Base-by-base conservation (phyloP, 2,797 vertebrate genomes). In the Sorex maritimensis region DNA sequence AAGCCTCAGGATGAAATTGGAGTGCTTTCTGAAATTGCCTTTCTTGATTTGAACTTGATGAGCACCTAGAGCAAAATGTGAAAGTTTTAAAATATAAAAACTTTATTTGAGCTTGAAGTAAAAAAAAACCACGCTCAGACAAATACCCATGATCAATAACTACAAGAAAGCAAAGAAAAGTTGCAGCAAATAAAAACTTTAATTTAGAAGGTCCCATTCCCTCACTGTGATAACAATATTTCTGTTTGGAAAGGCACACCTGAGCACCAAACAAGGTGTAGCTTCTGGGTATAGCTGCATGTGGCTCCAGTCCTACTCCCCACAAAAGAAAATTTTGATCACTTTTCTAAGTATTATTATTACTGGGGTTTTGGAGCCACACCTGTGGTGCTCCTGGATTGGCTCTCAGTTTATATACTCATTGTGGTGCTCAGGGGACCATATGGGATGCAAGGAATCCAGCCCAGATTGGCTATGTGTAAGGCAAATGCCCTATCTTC, bases 21-120 rank as follows among this genome's bases (percentile, higher is more conserved):
- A 67, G 21, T 55, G 41, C n/a, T 85, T 85, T 46, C 38, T 77
- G 21, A 88, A 81, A 79, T 71, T 89, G 30, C 67, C 44, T 74
- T 86, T 63, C 34, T 94, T 92, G 38, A 79, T 89, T 91, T 86
- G 65, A 73, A 86, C 28, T 68, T 80, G n/a, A 74, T 46, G 49
- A 61, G 30, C 68, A 9, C n/a, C 11, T 75, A 77, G 52, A 49
- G 71, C 17, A 72, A 90, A 86, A 65, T n/a, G 67, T 67, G 7
- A 41, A 84, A 8, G 11, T 92, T 90, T 92, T 65, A 90, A 55
- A 74, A 79, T 69, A 19, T 69, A 75, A 86, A 73, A 90, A 21
- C 34, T 90, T 75, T 55, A 83, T 75, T 72, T 74, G 38, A 83
- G 63, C 41, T 88, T 95, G n/a, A 92, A 84, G 28, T 81, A 78